Base-by-base conservation (phyloP, 2,113 vertebrate species). In the Chauna torquata region DNA sequence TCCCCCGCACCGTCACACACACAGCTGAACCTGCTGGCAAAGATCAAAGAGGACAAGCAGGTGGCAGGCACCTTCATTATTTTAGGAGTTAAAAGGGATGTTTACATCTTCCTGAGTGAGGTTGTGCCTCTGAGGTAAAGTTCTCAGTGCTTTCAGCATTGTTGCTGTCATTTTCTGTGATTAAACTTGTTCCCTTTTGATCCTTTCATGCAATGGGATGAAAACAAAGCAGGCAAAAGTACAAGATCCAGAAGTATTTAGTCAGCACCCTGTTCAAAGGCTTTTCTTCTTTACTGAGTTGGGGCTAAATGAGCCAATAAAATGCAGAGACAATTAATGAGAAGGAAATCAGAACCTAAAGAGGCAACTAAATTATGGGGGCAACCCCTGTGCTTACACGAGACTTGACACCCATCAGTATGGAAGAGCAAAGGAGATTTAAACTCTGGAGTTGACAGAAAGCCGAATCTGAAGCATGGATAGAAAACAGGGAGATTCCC, bases 141-240 rank as follows among this genome's bases (percentile, higher is more conserved):
- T 17, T 25, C 87, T 59, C 64, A 58, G 59, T 49, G 66, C 71
- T 38, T 30, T 14, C 88, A 81, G 79, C n/a, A 3, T 7, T 12
- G 45, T 16, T 88, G 45, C 64, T 94, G 95, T 93, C 96, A 59
- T 55, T 68, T 47, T 22, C 71, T 68, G 50, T 34, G n/a, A 95
- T 68, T 68, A 92, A 92, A 64, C 80, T 16, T 92, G 92, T 84
- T 96, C 72, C n/a, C 57, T 68, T 97, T 94, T 96, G 94, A 97
- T 97, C 86, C 86, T 59, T 10, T 2, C 1, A 0, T 49, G 82
- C 96, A 32, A 8, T 3, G 18, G 68, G n/a, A 94, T 90, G 92
- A 86, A 71, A 96, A 90, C 65, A 75, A 83, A 83, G 88, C 90
- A 72, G 76, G 54, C 6, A 24, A 64, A 78, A 32, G 64, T 89